Percentiles rank a stretch among this genome's conserved stretches.
Conservation (phyloP, 1,140 invertebrate species). For the Drosophila nigrodunni region DNA sequence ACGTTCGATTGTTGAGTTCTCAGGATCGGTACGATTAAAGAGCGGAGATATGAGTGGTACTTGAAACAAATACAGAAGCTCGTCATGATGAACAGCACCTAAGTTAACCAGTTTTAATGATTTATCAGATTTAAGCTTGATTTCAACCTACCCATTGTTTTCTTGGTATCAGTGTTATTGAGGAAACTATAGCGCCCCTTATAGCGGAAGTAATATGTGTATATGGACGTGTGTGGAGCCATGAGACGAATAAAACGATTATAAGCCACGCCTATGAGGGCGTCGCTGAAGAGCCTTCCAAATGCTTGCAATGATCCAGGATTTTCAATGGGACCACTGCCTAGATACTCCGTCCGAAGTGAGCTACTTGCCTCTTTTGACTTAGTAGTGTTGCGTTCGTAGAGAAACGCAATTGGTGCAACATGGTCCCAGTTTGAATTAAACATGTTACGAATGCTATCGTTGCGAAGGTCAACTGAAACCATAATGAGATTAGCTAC, state of each 20-base stretch:
- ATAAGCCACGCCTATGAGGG: constrained; percentile 85
- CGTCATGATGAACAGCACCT: constrained; percentile 88
- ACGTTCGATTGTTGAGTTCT: constrained; percentile 85
- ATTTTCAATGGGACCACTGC: constrained; percentile 27
- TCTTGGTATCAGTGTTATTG: constrained; percentile 82
- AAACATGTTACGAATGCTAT: constrained; percentile 59
- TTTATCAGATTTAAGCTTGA: neutral
- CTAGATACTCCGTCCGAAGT: constrained; percentile 63
- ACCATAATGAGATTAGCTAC: neutral
- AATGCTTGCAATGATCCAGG: constrained; percentile 54
- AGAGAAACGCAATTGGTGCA: constrained; percentile 86
- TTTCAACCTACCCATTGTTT: constrained; percentile 74
- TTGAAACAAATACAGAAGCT: constrained; percentile 87
- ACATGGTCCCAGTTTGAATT: constrained; percentile 85
- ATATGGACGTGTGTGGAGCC: constrained; percentile 84
- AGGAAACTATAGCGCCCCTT: constrained; percentile 86
- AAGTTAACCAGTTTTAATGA: neutral
- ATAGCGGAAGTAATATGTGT: constrained; percentile 86
- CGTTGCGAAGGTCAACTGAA: constrained; percentile 62
- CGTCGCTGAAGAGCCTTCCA: constrained; percentile 85
- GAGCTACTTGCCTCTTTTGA: constrained; percentile 82
- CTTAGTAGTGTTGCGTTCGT: constrained; percentile 85
- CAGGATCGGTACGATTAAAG: constrained; percentile 84
- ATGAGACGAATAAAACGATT: constrained; percentile 85
- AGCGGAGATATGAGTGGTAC: constrained; percentile 79